These are phyloP conservation scores for Macrotis lagotis DNA, from an alignment of 2,113 vertebrate species.

Conservation along the genomic window DNA sequence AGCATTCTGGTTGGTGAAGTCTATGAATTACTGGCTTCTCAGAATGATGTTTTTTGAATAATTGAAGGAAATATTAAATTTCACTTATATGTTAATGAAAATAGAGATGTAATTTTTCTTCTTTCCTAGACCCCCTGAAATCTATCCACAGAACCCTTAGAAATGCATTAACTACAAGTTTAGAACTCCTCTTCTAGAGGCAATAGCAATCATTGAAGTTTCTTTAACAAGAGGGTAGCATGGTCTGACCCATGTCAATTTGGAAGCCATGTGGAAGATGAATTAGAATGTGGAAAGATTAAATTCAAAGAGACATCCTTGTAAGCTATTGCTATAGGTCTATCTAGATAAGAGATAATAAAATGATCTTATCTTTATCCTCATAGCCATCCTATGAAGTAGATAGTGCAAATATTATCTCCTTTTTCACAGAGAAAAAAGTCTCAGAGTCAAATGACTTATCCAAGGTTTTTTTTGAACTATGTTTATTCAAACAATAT, in stretches of 20 bases:
- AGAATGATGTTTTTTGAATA: background rate
- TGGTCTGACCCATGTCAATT: background rate
- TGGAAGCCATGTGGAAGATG: background rate
- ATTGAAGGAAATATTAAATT: background rate
- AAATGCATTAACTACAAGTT: background rate
- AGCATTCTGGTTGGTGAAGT: background rate
- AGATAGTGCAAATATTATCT: background rate
- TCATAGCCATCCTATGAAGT: background rate
- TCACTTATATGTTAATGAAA: background rate
- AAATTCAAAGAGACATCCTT: background rate
- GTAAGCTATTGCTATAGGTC: background rate
- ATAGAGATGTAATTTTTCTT: background rate
- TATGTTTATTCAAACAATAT: background rate
- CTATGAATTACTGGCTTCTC: background rate
- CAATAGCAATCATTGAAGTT: background rate
- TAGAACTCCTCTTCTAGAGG: background rate
- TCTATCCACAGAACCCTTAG: background rate
- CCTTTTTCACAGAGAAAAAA: background rate
- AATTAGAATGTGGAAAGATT: background rate
- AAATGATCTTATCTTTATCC: background rate
- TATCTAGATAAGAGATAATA: background rate
- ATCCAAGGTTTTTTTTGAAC: background rate
- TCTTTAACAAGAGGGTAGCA: background rate
- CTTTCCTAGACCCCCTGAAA: background rate
- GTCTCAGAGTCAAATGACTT: background rate